phyloP scores from a whole-genome alignment of 2,888 invertebrate genomes.

The Drosophila borealis region DNA sequence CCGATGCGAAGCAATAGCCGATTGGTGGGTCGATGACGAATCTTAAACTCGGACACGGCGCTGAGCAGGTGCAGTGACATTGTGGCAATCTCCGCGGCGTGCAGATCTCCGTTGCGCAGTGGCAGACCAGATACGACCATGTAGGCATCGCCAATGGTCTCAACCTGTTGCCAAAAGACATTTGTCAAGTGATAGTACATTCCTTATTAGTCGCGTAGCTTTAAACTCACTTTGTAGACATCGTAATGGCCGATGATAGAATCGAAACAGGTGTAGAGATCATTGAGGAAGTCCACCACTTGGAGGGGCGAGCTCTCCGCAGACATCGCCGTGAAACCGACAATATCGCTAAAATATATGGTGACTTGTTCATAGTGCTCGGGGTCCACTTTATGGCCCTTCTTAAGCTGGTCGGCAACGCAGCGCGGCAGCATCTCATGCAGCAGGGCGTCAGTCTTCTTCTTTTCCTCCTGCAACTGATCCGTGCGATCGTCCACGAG shows the following conservation, averaged over 20 bases:
- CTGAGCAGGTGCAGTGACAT: slow-evolving; percentile 95
- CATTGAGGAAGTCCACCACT: slow-evolving; percentile 97
- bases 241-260: slow-evolving; percentile 96
- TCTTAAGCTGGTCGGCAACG: slow-evolving; percentile 96
- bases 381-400: slow-evolving; percentile 94
- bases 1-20: slow-evolving; percentile 94
- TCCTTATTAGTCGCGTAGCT: accelerated
- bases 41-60: slow-evolving; percentile 93
- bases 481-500: slow-evolving; percentile 97
- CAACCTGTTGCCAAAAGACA: slow-evolving; percentile 84
- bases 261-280: slow-evolving; percentile 97
- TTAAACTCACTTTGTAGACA: slow-evolving; percentile 90
- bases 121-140: slow-evolving; percentile 97
- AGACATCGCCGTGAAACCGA: slow-evolving; percentile 96
- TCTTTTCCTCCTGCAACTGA: slow-evolving; percentile 97
- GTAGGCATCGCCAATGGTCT: slow-evolving; percentile 96
- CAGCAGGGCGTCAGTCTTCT: slow-evolving; percentile 95
- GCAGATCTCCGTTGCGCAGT: slow-evolving; percentile 93
- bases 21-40: slow-evolving; percentile 94
- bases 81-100: slow-evolving; percentile 96
- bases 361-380: slow-evolving; percentile 95
- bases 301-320: slow-evolving; percentile 95
- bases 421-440: slow-evolving; percentile 95
- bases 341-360: slow-evolving; percentile 97
- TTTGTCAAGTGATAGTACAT: not conserved